Conservation (phyloP, 2,113 vertebrate genomes). For the Leucopsar rothschildi region DNA sequence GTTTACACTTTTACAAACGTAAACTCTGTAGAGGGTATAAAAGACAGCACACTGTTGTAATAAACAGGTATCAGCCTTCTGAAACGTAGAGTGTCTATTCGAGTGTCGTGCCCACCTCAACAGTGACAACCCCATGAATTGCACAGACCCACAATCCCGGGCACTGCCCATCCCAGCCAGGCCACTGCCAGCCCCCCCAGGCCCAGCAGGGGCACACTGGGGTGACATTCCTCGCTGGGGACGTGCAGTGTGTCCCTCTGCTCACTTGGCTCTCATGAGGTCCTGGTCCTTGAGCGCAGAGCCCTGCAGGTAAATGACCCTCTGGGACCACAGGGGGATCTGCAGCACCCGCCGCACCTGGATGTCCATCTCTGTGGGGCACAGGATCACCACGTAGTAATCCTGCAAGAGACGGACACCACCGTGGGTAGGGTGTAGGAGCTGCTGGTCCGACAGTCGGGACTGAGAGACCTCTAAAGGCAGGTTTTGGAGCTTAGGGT, state of each 20-base stretch:
- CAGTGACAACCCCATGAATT: not conserved
- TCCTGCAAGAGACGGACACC: conserved; percentile 74
- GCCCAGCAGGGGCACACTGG: not conserved
- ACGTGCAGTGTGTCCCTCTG: rapidly evolving
- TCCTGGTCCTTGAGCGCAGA: conserved; percentile 97
- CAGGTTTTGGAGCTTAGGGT: too few species aligned
- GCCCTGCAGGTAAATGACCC: conserved; percentile 96
- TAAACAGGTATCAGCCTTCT: too few species aligned
- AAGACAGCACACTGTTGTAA: too few species aligned
- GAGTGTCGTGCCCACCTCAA: too few species aligned
- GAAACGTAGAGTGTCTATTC: too few species aligned
- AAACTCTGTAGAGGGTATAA: too few species aligned
- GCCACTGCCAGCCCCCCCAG: not conserved
- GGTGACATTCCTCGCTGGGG: not conserved
- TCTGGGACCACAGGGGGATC: conserved; percentile 95
- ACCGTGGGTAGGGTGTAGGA: too few species aligned
- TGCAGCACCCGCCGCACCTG: conserved; percentile 94
- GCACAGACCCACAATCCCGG: rapidly evolving
- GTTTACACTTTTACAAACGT: too few species aligned
- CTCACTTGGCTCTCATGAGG: conserved; percentile 95
- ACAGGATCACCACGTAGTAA: conserved; percentile 96
- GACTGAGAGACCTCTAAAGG: too few species aligned
- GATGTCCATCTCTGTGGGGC: conserved; percentile 91
- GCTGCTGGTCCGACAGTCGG: too few species aligned
- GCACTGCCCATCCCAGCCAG: not conserved